phyloP scores from a whole-genome alignment of 2,888 invertebrate species.

The Oasisia sp. region DNA sequence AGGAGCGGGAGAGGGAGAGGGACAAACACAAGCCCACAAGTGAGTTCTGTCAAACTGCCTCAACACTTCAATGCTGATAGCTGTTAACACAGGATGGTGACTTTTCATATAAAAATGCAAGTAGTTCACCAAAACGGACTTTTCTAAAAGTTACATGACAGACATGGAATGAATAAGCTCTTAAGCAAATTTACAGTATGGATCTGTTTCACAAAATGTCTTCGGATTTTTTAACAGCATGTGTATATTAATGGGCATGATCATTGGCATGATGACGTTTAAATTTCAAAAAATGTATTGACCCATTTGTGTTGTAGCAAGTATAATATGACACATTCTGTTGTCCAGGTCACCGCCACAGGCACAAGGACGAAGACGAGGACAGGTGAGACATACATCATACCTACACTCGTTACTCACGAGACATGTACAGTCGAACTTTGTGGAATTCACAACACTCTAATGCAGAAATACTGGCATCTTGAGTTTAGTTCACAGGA shows the following conservation, averaged over 20 bases:
- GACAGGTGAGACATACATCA: background rate
- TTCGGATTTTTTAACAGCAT: background rate
- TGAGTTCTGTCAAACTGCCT: background rate
- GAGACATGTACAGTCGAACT: too few relatives aligned
- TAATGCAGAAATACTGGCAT: too few relatives aligned
- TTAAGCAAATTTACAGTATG: too few relatives aligned
- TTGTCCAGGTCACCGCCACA: conserved; percentile 19
- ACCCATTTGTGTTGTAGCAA: background rate
- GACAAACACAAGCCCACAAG: conserved; percentile 26
- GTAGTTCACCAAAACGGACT: background rate
- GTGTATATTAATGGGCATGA: background rate
- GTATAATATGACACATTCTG: background rate
- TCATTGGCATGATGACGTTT: background rate
- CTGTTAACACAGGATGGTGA: too few relatives aligned
- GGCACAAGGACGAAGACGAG: background rate
- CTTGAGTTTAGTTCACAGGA: too few relatives aligned
- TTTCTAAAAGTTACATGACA: too few relatives aligned
- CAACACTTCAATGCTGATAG: background rate
- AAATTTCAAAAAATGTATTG: background rate
- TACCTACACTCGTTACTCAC: background rate
- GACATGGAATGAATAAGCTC: too few relatives aligned
- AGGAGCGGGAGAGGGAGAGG: conserved; percentile 33
- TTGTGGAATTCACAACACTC: too few relatives aligned
- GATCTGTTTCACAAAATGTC: too few relatives aligned
- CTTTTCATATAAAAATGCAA: background rate